Evolutionary conservation across 2,113 vertebrate species (phyloP), one percentile per base, ranked within the genome.

Genomic region (Ailuropoda melanoleuca): DNA sequence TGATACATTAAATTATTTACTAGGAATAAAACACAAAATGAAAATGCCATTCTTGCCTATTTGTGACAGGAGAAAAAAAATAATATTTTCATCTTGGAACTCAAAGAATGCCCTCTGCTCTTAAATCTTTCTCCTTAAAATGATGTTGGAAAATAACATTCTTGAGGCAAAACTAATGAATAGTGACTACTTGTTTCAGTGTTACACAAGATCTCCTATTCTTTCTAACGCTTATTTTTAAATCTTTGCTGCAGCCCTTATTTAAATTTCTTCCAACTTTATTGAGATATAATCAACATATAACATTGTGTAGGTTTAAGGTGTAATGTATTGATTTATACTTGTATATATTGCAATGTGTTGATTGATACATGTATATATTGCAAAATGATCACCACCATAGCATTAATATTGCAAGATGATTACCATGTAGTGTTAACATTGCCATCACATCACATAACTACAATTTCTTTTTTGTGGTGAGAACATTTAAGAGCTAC

Each of bases 41-140:
- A 98, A 95, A 98, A 97, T 95, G 85, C 13, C 56, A 95, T 72
- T 95, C 88, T 93, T 88, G 8, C 85, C 75, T 94, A 74, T 55
- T 94, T 95, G 50, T 74, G 62, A 78, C 70, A 91, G 92, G 39
- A 56, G 50, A 87, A 62, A 82, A 98, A 90, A 62, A 92, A 19
- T 81, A 78, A 93, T 37, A 96, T 89, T 95, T 96, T 96, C 78
- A 95, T 97, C 81, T 93, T 89, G 29, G 31, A 96, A 97, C 43
- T 80, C 34, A 88, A 96, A 96, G n/a, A 90, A 58, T 90, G n/a
- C 46, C 81, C 62, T 88, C 64, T 72, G 55, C 46, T 94, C 23
- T 88, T 6, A 82, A 95, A 43, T 88, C 53, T 94, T 97, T 85
- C 70, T 50, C 56, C 56, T 87, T 88, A 96, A 97, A 83, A 81